Evolutionary conservation across 2,113 vertebrate genomes (phyloP).

Genomic region (Ramphastos sulfuratus): DNA sequence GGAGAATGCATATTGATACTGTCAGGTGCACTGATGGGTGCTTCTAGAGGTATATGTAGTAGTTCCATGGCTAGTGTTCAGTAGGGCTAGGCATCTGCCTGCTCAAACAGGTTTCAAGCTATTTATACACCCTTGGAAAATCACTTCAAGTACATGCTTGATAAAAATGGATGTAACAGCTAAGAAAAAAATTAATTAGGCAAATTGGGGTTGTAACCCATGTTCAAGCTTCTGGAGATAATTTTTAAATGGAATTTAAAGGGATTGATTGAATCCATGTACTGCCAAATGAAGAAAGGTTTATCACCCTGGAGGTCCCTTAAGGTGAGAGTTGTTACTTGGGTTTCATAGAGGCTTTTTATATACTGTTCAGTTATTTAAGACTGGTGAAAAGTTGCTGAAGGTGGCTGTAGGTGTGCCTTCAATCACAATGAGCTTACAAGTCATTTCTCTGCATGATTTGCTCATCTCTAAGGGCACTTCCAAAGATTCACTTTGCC

Average conservation of each 20-base stretch:
- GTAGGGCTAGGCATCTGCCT: neutral
- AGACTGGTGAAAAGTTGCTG: neutral
- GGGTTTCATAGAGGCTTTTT: neutral
- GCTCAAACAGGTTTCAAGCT: neutral
- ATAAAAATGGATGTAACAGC: neutral
- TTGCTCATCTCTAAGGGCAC: fast-evolving
- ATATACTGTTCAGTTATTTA: neutral
- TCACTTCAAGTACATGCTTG: neutral
- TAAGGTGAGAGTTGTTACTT: neutral
- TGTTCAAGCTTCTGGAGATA: neutral
- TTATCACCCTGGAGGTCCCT: neutral
- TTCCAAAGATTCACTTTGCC: neutral
- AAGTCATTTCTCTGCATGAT: neutral
- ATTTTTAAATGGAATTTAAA: neutral
- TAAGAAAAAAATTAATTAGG: neutral
- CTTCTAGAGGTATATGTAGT: too few species aligned
- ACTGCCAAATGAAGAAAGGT: neutral
- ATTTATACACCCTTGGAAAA: neutral
- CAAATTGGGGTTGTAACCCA: neutral
- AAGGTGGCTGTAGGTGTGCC: neutral
- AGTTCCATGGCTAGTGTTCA: neutral
- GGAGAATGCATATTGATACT: neutral
- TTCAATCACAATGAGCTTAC: neutral
- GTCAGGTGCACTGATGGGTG: neutral
- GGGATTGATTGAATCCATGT: neutral